phyloP scores from a whole-genome alignment of 2,113 vertebrate species.

The Talpa occidentalis region DNA sequence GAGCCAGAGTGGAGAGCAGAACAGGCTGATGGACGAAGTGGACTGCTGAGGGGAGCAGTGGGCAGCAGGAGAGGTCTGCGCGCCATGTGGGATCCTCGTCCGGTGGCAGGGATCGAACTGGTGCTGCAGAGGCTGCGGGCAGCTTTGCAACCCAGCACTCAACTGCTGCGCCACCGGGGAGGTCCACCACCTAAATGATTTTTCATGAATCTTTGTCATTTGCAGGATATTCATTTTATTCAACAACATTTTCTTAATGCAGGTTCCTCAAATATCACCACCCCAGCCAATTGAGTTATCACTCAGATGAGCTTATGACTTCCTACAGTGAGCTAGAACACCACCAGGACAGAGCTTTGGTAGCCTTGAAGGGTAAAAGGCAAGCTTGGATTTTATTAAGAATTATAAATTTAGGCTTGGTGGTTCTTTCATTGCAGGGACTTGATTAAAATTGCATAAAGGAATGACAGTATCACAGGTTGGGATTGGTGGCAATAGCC shows the following conservation, averaged over 20 bases:
- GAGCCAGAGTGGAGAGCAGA: too few species aligned
- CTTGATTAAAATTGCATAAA: background rate
- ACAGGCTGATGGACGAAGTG: too few species aligned
- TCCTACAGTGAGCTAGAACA: background rate
- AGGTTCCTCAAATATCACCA: background rate
- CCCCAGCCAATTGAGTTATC: background rate
- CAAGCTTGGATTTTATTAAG: background rate
- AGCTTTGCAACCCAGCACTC: too few species aligned
- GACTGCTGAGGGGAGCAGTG: too few species aligned
- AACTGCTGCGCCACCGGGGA: too few species aligned
- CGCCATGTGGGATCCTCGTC: too few species aligned
- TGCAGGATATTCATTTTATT: slow-evolving; percentile 15
- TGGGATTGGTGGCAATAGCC: background rate
- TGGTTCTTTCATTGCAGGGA: background rate
- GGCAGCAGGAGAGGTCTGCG: too few species aligned
- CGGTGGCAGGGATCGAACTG: too few species aligned
- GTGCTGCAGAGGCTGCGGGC: too few species aligned
- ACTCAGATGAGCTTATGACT: background rate
- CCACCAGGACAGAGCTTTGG: background rate
- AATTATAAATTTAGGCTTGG: background rate
- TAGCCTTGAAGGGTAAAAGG: background rate
- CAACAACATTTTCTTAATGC: background rate
- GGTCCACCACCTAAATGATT: background rate
- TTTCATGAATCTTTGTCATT: background rate
- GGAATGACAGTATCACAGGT: background rate